Base-by-base conservation (phyloP, 1,140 invertebrate species). In the Paracyclopina nana region DNA sequence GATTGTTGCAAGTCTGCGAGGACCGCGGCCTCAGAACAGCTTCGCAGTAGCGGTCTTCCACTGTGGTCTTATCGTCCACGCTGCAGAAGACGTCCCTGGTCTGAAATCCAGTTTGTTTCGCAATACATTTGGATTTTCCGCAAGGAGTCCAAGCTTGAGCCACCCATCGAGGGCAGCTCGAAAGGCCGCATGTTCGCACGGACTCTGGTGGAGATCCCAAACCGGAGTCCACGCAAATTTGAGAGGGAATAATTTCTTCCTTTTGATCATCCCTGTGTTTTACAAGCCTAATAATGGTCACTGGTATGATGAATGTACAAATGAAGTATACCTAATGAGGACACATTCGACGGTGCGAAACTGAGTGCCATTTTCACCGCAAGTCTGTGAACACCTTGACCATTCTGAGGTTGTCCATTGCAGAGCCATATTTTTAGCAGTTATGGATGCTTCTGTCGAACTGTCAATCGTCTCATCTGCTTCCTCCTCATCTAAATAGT, bases 361-460 rank as follows among this genome's bases (percentile, higher is more conserved):
- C 60, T 74, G 72, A 55, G 70, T 71, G 54, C 81, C 82, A 48
- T 74, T 75, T 27, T 78, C 77, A 6, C 84, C 86, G 60, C 87
- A 94, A 8, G 77, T 75, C 58, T 80, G 76, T 2, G 43, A 45
- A 27, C 25, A 45, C 25, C 20, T 45, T 1, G 82, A 82, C 83
- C 83, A 88, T 24, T 81, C 74, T 1, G 78, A 77, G 5, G 79
- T 74, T 53, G 75, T 68, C 83, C 82, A 88, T 57, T 78, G 74
- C 60, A 82, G 83, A n/a, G n/a, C n/a, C n/a, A n/a, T n/a, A n/a
- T n/a, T n/a, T n/a, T n/a, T n/a, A n/a, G n/a, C n/a, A n/a, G n/a
- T n/a, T n/a, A n/a, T n/a, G n/a, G n/a, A n/a, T n/a, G n/a, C n/a
- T n/a, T n/a, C n/a, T n/a, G n/a, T n/a, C 9, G 45, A 22, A 16